A percentile compares a stretch with the other conserved stretches of the same genome.
Evolutionary conservation across 2,113 vertebrate species (phyloP).

Genomic region (Sminthopsis crassicaudata): DNA sequence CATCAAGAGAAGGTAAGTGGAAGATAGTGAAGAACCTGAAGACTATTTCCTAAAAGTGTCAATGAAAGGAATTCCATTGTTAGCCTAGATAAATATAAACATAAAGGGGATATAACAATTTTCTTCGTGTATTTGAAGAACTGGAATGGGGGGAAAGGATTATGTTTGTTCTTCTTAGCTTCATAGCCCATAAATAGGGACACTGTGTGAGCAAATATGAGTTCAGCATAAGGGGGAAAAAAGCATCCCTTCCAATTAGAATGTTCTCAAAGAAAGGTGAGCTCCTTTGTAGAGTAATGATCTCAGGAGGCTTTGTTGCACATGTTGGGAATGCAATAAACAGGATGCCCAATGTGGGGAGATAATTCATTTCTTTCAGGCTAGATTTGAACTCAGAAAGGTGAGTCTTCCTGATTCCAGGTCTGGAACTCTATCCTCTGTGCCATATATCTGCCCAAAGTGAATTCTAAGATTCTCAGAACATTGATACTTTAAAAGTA

Average conservation of each 20-base stretch:
- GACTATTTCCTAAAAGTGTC: neutral
- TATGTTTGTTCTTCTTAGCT: neutral
- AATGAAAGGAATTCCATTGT: neutral
- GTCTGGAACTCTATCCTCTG: neutral
- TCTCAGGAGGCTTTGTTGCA: neutral
- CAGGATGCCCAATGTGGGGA: neutral
- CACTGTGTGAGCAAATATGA: neutral
- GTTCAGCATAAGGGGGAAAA: neutral
- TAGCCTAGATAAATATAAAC: neutral
- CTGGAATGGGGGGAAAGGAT: neutral
- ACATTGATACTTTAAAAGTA: neutral
- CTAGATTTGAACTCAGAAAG: too few species aligned
- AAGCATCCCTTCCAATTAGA: neutral
- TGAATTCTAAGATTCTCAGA: neutral
- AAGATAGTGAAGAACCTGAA: neutral
- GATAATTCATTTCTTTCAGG: neutral
- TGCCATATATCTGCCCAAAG: neutral
- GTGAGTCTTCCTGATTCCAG: too few species aligned
- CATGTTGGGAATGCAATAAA: neutral
- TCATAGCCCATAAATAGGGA: neutral
- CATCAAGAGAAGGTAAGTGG: neutral
- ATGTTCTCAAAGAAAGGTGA: neutral
- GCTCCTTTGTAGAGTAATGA: neutral
- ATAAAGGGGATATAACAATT: neutral
- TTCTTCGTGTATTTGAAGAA: neutral